Percentiles rank a stretch among this genome's conserved stretches.
Conservation (phyloP, 2,113 vertebrate species). For the human region DNA sequence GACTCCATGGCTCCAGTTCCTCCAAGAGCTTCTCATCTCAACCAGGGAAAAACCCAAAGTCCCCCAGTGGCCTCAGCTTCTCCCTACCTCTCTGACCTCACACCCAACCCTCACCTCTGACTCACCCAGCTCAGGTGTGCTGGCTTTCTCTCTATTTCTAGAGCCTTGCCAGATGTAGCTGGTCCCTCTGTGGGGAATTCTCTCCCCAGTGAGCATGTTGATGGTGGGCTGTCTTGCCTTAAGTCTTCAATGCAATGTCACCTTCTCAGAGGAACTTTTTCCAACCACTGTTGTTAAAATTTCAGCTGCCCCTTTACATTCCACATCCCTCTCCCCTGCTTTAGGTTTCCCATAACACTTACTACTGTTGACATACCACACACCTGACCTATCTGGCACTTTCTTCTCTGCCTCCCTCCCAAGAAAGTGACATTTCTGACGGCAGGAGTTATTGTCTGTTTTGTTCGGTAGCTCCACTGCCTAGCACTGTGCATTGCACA, state of each 20-base stretch:
- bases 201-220: background rate
- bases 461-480: background rate
- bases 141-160: background rate
- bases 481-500: background rate
- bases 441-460: no score
- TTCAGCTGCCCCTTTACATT: background rate
- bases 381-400: fast-evolving
- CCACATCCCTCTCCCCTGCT: background rate
- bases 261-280: no score
- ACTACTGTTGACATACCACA: fast-evolving
- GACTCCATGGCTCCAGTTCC: fast-evolving
- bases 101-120: no score
- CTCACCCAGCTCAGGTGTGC: fast-evolving
- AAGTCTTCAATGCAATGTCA: background rate
- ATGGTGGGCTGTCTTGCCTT: background rate
- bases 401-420: background rate
- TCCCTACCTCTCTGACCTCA: background rate
- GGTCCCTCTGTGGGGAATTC: background rate
- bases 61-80: background rate
- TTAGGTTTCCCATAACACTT: background rate
- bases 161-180: fast-evolving
- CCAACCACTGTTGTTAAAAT: background rate
- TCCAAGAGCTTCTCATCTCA: background rate
- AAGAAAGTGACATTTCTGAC: background rate
- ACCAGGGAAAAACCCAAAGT: no score